phyloP scores from a whole-genome alignment of 2,797 vertebrate genomes.

The Sebastes itinus region DNA sequence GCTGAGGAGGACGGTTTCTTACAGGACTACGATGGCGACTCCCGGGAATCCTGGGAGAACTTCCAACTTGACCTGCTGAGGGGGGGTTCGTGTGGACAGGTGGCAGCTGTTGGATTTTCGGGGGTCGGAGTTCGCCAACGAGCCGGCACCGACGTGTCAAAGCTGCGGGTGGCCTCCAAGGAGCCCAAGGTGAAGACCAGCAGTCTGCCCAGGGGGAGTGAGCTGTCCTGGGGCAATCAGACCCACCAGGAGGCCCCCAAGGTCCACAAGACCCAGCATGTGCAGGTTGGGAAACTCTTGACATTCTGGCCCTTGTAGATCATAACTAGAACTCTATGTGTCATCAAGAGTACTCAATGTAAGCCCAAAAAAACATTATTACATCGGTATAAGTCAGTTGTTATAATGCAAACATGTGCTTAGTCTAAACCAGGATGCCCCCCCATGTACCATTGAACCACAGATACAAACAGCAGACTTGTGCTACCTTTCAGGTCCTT shows the following conservation, averaged over 20 bases:
- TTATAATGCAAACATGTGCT: background rate
- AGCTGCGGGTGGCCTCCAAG: constrained; percentile 44
- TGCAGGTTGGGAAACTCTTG: constrained; percentile 48
- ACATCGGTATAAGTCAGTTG: background rate
- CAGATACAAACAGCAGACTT: background rate
- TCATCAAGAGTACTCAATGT: background rate
- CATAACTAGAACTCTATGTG: background rate
- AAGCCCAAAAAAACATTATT: background rate
- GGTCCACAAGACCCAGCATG: constrained; percentile 64
- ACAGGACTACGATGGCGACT: constrained; percentile 73
- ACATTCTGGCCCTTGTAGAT: background rate
- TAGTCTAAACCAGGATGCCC: background rate
- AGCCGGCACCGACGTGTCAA: constrained; percentile 85
- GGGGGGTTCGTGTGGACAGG: constrained; percentile 37
- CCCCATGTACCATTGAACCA: background rate
- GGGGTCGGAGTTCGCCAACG: constrained; percentile 77
- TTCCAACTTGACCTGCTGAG: constrained; percentile 85
- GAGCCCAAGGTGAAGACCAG: constrained; percentile 77
- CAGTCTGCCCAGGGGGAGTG: constrained; percentile 82
- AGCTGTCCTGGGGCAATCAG: constrained; percentile 76
- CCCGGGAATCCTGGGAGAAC: constrained; percentile 79
- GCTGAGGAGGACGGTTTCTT: constrained; percentile 87
- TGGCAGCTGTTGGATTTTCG: background rate
- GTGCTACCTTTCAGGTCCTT: constrained; percentile 37
- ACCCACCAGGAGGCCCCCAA: constrained; percentile 63